A percentile compares a stretch with the other conserved stretches of the same genome.
phyloP scores from a whole-genome alignment of 1,140 invertebrate species.

The Caenorhabditis tropicalis region DNA sequence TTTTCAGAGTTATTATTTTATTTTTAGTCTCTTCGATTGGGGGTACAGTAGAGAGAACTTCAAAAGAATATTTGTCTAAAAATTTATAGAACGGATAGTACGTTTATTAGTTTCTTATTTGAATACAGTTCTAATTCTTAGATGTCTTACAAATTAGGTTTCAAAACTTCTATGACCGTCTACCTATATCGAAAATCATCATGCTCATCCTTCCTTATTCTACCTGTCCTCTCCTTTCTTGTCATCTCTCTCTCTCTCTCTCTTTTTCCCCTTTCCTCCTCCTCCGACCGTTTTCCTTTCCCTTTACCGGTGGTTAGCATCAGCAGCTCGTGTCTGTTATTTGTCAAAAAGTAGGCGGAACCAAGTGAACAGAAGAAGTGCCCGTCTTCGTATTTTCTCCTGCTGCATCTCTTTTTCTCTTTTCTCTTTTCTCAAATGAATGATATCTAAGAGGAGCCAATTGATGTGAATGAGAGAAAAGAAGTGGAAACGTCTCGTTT shows the following conservation, averaged over 20 bases:
- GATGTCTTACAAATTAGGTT: too few relatives aligned
- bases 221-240: neutral
- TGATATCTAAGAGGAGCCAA: constrained; percentile 35
- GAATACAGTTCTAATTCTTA: too few relatives aligned
- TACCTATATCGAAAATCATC: too few relatives aligned
- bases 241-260: neutral
- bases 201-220: too few relatives aligned
- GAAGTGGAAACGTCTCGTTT: neutral
- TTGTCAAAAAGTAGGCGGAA: constrained; percentile 29
- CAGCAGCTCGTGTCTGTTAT: constrained; percentile 12
- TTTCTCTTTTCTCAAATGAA: neutral
- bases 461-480: neutral
- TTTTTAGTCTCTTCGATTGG: too few relatives aligned
- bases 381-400: too few relatives aligned
- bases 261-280: neutral
- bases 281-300: neutral
- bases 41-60: too few relatives aligned
- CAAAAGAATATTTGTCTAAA: too few relatives aligned
- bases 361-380: neutral
- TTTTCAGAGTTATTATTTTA: too few relatives aligned
- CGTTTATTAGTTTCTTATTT: too few relatives aligned
- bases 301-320: neutral
- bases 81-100: too few relatives aligned
- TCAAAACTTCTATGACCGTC: too few relatives aligned
- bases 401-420: neutral